Evolutionary conservation across 1,140 invertebrate genomes (phyloP).

Genomic region (Heliconius himera): DNA sequence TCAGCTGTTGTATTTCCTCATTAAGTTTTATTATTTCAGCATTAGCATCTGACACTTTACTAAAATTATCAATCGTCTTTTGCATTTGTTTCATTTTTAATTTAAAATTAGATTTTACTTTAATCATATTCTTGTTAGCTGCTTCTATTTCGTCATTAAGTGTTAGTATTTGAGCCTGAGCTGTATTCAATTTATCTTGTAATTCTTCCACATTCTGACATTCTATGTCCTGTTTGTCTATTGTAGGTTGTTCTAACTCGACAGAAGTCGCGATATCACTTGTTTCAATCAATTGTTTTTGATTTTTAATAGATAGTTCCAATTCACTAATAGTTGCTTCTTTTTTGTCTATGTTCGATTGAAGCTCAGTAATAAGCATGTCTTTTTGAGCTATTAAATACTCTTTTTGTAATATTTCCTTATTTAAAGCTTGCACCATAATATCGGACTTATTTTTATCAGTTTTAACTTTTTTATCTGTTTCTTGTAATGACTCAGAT

Average conservation of each 20-base stretch:
- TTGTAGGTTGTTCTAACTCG: conserved; percentile 31
- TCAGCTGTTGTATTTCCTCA: conserved; percentile 84
- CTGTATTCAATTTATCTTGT: conserved; percentile 65
- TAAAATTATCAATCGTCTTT: conserved; percentile 90
- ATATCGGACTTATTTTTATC: conserved; percentile 65
- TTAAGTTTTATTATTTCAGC: conserved; percentile 85
- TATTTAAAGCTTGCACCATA: conserved; percentile 74
- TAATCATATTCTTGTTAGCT: conserved; percentile 91
- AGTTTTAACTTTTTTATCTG: conserved; percentile 65
- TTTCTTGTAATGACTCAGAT: conserved; percentile 61
- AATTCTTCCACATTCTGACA: conserved; percentile 44
- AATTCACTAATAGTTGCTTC: conserved; percentile 53
- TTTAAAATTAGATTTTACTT: conserved; percentile 90
- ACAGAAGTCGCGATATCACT: conserved; percentile 52
- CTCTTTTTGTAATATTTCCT: conserved; percentile 79
- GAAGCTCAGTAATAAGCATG: conserved; percentile 55
- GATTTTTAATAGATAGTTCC: conserved; percentile 37
- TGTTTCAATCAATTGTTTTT: conserved; percentile 38
- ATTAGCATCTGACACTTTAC: conserved; percentile 86
- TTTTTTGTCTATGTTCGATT: conserved; percentile 49
- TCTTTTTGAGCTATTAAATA: conserved; percentile 71
- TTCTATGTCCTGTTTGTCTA: conserved; percentile 14
- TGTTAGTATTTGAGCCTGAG: conserved; percentile 80
- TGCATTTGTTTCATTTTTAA: conserved; percentile 92
- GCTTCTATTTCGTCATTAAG: conserved; percentile 88